Base-by-base conservation (phyloP, 92 coral and sea anemone genomes). In the Desmophyllum pertusum region DNA sequence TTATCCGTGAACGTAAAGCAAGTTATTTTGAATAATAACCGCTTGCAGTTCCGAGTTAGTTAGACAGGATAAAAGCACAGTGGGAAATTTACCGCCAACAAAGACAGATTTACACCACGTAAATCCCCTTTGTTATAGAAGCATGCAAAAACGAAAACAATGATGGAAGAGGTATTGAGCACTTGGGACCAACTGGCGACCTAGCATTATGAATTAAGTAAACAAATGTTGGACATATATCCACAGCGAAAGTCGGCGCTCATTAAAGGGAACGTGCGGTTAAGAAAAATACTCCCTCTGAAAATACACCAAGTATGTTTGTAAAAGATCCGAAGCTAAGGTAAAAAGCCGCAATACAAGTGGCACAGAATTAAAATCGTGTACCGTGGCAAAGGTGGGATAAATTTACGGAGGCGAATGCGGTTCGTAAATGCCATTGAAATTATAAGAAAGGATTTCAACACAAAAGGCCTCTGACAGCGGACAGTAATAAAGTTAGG, bases 151-250 rank as follows among this genome's bases (percentile, higher is more conserved):
- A 59, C 71, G 23, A 55, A 39, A 82, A 82, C 86, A 82, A 82
- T 82, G 23, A 19, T 57, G 59, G 70, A 82, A 43, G 79, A 61
- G 86, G 40, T 82, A 82, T 82, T 82, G 79, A 72, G 79, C 41
- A 36, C 57, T 72, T 82, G 72, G 86, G 86, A 71, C 86, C 46
- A 82, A 82, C 86, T 82, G 86, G 79, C 72, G 72, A 53, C 77
- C 45, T 5, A 31, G 62, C 57, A 82, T 82, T 55, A 72, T 71
- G 72, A 43, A 57, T 40, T 39, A 82, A 72, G 63, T 73, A 82
- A 82, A 82, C 86, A 82, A 82, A 82, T 61, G 19, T 57, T 73
- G 33, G 4, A 39, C 37, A 39, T 76, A 80, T 80, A 50, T 68
- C 53, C 6, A 30, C 17, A 9, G 39, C 41, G 61, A 31, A 25